Evolutionary conservation across 2,113 vertebrate species (phyloP), one percentile per base, ranked within the genome.

Genomic region (Picathartes gymnocephalus): DNA sequence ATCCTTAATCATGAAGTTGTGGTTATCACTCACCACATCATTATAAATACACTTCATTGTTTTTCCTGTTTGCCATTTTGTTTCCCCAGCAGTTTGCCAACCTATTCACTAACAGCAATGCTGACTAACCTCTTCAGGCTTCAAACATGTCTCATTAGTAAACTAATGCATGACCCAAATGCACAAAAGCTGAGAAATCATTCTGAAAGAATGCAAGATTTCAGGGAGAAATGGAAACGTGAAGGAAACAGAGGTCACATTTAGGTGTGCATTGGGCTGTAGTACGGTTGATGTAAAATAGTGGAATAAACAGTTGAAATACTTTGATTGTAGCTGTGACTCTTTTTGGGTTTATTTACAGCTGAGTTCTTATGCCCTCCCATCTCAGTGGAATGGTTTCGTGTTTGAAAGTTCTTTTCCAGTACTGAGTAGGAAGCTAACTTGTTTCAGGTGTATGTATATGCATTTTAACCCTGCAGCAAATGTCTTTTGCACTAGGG

Each of bases 281-380:
- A 57, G 13, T 42, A 66, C 2, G 15, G 2, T 45, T 73, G 11
- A 24, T 58, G 4, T 57, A 45, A 76, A 82, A 37, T 24, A 58
- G 13, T 39, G 25, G 30, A 87, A 81, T 33, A 56, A 92, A 45
- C 22, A 50, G 21, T 33, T 82, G 24, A 73, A 87, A 31, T 72
- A 35, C 5, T 82, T 61, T 20, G 15, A 18, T 56, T 58, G 7
- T 57, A 65, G 35, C 65, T 0, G 0, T 60, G 53, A 44, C 7
- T 9, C 7, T 37, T 51, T 61, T 51, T 47, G 45, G 23, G 13
- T 78, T 65, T 72, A 27, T 87, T 77, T 88, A 15, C 16, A 61
- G 42, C 30, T 61, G 40, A 53, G n/a, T 70, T 61, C 27, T 85
- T 77, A 50, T 33, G 11, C 9, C 13, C 5, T 42, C 16, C 6